Conservation (phyloP, 2,888 invertebrate genomes). For the Sinohyriopsis cumingii region DNA sequence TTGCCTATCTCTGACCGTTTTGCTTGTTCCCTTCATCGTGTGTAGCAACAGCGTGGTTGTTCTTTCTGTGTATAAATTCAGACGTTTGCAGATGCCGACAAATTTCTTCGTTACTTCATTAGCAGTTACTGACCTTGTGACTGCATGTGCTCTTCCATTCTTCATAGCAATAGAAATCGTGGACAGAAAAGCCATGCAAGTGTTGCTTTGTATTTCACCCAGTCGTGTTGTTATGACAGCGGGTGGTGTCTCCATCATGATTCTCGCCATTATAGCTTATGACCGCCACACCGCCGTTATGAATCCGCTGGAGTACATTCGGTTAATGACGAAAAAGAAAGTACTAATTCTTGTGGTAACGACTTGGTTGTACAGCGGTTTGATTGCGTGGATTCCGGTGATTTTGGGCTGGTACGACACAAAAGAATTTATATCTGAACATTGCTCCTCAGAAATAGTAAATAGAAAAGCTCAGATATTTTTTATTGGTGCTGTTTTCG, state of each 20-base stretch:
- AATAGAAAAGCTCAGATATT: conserved; percentile 74
- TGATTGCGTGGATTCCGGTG: conserved; percentile 76
- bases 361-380: conserved; percentile 77
- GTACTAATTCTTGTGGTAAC: conserved; percentile 76
- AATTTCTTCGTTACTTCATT: conserved; percentile 78
- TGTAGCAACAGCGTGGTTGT: conserved; percentile 78
- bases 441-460: conserved; percentile 53
- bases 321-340: conserved; percentile 78
- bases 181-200: conserved; percentile 53
- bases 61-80: conserved; percentile 77
- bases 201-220: conserved; percentile 75
- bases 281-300: conserved; percentile 79
- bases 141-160: conserved; percentile 78
- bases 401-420: conserved; percentile 71
- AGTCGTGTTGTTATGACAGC: conserved; percentile 77
- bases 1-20: conserved; percentile 17
- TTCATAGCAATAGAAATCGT: conserved; percentile 72
- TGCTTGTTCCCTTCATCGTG: conserved; percentile 75
- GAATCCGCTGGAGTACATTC: conserved; percentile 78
- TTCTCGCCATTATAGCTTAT: conserved; percentile 78
- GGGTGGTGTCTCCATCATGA: conserved; percentile 77
- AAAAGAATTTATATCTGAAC: conserved; percentile 14
- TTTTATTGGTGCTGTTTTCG: conserved; percentile 78
- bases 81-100: conserved; percentile 78
- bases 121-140: conserved; percentile 78